Evolutionary conservation across 2,797 vertebrate genomes (phyloP).

Genomic region (Rhinoraja longicauda): DNA sequence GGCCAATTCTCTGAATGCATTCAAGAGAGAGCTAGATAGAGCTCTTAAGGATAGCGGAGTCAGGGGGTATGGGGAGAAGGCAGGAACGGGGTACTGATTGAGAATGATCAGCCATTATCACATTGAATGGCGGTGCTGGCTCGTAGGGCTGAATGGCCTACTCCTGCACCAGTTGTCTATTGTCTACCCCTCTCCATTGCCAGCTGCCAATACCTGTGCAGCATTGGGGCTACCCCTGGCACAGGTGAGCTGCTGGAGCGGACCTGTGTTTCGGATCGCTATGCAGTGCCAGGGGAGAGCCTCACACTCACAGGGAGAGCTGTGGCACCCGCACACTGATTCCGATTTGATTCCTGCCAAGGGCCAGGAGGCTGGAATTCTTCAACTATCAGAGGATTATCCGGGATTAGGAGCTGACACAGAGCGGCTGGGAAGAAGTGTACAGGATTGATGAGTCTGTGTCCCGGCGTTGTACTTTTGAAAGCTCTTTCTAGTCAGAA

Average conservation of each 20-base stretch:
- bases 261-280: background rate
- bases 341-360: background rate
- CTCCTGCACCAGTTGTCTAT: too few relatives aligned
- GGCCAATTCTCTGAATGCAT: too few relatives aligned
- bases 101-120: too few relatives aligned
- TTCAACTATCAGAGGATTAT: slow-evolving; percentile 27
- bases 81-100: too few relatives aligned
- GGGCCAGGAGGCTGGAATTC: background rate
- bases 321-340: background rate
- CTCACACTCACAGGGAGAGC: background rate
- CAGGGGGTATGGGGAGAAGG: too few relatives aligned
- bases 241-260: background rate
- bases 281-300: background rate
- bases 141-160: too few relatives aligned
- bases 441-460: slow-evolving; percentile 4
- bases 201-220: too few relatives aligned
- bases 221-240: too few relatives aligned
- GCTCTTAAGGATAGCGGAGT: too few relatives aligned
- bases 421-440: background rate
- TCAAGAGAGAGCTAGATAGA: too few relatives aligned
- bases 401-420: slow-evolving; percentile 6
- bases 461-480: background rate
- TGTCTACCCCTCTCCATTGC: background rate
- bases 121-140: too few relatives aligned
- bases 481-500: too few relatives aligned